A percentile compares a stretch with the other conserved stretches of the same genome.
These are phyloP conservation scores for Brienomyrus brachyistius DNA, from an alignment of 2,113 vertebrate species.

Conservation along the genomic window DNA sequence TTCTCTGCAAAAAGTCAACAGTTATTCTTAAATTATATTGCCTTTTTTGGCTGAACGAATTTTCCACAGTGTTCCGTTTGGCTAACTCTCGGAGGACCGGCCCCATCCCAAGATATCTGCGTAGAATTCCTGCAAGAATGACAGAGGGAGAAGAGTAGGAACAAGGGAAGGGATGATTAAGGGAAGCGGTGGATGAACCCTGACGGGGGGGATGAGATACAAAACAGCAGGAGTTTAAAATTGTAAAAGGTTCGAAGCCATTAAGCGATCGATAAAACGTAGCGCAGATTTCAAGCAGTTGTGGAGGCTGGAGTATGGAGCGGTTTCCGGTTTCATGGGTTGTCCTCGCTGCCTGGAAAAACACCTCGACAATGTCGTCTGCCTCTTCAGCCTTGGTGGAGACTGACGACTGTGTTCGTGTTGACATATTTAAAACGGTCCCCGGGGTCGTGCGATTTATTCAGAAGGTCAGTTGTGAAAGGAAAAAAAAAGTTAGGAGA, in stretches of 20 bases:
- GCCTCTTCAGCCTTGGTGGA: conserved; percentile 37
- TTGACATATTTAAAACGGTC: conserved; percentile 46
- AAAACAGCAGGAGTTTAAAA: background rate
- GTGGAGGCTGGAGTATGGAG: background rate
- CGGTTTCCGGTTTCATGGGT: conserved; percentile 33
- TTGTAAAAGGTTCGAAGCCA: background rate
- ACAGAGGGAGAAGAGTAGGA: background rate
- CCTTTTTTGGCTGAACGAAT: background rate
- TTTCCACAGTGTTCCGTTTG: background rate
- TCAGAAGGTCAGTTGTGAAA: conserved; percentile 41
- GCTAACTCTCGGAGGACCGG: background rate
- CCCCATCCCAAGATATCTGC: background rate
- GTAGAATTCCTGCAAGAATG: background rate
- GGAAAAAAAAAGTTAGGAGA: conserved; percentile 29
- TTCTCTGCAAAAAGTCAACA: conserved; percentile 7
- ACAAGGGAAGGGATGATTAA: background rate
- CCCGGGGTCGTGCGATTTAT: conserved; percentile 39
- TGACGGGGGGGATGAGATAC: background rate
- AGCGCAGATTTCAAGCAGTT: background rate
- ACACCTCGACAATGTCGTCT: conserved; percentile 42
- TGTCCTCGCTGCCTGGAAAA: conserved; percentile 44
- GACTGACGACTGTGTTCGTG: conserved; percentile 30
- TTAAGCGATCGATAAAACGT: background rate
- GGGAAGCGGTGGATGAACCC: background rate
- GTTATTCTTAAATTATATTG: background rate